Evolutionary conservation across 2,797 vertebrate species (phyloP), one percentile per base, ranked within the genome.

Genomic region (Peromyscus eremicus): DNA sequence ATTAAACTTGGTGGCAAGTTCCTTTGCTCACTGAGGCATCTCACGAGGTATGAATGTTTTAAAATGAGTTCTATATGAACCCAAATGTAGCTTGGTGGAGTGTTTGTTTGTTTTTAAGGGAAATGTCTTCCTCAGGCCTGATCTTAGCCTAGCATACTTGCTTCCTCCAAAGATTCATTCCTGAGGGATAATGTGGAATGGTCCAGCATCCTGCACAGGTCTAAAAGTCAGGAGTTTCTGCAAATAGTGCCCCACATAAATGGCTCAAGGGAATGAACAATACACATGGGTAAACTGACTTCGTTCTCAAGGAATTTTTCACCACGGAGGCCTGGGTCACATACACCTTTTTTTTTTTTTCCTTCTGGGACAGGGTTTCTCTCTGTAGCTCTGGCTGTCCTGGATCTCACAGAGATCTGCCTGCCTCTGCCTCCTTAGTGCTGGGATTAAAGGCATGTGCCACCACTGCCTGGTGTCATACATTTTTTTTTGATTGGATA

Each of bases 281-380:
- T 66, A 46, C 84, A 49, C n/a, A 43, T 9, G 25, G 76, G 16
- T 37, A 71, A 52, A 25, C 87, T 87, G 64, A 40, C 23, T 89
- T 89, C 64, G 32, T 91, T 23, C 13, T 57, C 83, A 46, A 76
- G 37, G 34, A 80, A 2, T 94, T 94, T 89, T 62, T 96, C 62
- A 27, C 32, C 49, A 76, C 12, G 52, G 68, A 52, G 70, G 29
- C 23, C 34, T 93, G 37, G 40, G 29, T 89, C 81, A 64, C 82
- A 23, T 8, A 34, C 3, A 46, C 27, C 40, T 32, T 52, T 68
- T 81, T 79, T 73, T 64, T 66, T n/a, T 52, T 68, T 81, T 79
- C 73, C 3, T 52, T 14, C 52, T 3, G 2, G 21, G 21, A 43
- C 11, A 27, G 21, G 71, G 37, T 40, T 75, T 75, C 37, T 25